Evolutionary conservation across 2,113 vertebrate species (phyloP).

Genomic region (Carassius auratus): DNA sequence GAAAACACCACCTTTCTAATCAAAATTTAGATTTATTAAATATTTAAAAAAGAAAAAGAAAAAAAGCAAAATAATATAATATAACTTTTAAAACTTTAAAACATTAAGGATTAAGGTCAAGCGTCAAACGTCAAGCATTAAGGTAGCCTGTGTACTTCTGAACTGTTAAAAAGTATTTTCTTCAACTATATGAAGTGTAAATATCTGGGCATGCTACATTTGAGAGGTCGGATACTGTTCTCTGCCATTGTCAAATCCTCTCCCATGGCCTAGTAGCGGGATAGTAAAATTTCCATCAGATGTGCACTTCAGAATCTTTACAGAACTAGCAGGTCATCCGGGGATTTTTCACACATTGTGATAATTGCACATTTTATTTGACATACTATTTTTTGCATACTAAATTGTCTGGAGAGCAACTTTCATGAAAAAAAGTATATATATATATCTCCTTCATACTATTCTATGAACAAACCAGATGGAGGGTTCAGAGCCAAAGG

Average conservation of each 20-base stretch:
- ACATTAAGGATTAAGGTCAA: not conserved
- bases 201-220: too few relatives aligned
- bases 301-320: not conserved
- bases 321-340: not conserved
- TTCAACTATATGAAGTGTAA: not conserved
- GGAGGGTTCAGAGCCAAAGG: slow-evolving; percentile 14
- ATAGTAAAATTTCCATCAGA: not conserved
- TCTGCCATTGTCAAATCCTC: not conserved
- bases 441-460: not conserved
- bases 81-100: too few relatives aligned
- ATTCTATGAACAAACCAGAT: not conserved
- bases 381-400: not conserved
- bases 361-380: not conserved
- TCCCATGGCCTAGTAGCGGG: not conserved
- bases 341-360: not conserved
- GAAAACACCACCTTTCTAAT: too few relatives aligned
- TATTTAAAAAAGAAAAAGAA: too few relatives aligned
- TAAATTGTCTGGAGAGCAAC: not conserved
- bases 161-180: not conserved
- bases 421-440: not conserved
- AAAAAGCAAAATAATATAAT: too few relatives aligned
- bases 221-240: not conserved
- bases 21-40: too few relatives aligned
- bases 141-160: not conserved
- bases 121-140: too few relatives aligned